Conservation (phyloP, 2,797 vertebrate genomes). For the Mormyrops attenuatus region DNA sequence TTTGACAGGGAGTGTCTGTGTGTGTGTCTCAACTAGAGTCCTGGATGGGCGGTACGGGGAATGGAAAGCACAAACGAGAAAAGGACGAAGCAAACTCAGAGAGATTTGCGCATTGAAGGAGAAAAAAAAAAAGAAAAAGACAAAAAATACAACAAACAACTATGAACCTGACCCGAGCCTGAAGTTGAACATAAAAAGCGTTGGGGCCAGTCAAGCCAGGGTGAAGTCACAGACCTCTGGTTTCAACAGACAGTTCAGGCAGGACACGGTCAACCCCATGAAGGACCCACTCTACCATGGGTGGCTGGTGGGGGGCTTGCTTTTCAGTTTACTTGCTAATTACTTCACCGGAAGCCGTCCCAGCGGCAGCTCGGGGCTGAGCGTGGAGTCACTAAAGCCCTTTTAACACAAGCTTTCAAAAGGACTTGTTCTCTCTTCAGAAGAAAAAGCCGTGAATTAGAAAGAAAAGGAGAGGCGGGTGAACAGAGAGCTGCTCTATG, state of each 20-base stretch:
- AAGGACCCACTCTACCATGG: not conserved
- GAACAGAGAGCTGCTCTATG: not conserved
- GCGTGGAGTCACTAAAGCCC: constrained; percentile 17
- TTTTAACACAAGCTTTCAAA: constrained; percentile 14
- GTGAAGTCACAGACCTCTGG: not conserved
- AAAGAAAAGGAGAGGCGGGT: not conserved
- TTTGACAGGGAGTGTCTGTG: not conserved
- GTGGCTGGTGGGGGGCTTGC: not conserved
- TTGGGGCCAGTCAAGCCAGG: not conserved
- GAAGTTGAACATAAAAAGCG: not conserved
- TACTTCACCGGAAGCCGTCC: not conserved
- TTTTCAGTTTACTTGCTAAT: not conserved
- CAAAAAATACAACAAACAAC: not conserved
- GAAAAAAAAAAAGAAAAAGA: not conserved
- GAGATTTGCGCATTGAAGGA: not conserved
- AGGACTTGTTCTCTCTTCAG: constrained; percentile 5
- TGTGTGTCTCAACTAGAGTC: not conserved
- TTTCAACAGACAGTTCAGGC: not conserved
- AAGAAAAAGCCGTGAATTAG: not conserved
- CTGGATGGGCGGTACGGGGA: not conserved
- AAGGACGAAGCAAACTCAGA: not conserved
- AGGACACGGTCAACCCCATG: not conserved
- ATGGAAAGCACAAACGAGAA: not conserved
- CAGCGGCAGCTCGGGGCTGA: not conserved
- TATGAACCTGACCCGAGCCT: not conserved